These are phyloP conservation scores for Eurypyga helias DNA, from an alignment of 2,113 vertebrate species.

Conservation along the genomic window DNA sequence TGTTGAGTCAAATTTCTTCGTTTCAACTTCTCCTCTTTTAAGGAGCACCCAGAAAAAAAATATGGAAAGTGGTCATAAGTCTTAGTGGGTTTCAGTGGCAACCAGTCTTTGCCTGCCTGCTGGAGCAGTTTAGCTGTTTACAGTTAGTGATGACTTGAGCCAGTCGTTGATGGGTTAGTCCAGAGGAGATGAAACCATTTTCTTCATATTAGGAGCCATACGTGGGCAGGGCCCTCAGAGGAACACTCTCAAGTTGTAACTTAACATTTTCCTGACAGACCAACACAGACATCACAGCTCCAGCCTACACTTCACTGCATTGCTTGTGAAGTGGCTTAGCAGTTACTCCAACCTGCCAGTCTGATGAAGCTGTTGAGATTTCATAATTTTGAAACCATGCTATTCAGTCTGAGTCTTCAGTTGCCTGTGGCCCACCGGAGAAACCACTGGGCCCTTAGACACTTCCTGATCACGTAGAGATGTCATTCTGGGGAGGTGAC, in stretches of 20 bases:
- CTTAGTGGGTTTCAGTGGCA: background rate
- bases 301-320: background rate
- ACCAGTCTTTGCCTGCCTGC: background rate
- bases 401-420: background rate
- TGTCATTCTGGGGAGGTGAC: background rate
- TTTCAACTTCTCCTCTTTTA: background rate
- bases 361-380: background rate
- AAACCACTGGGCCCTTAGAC: background rate
- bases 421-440: background rate
- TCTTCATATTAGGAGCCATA: background rate
- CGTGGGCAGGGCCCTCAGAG: background rate
- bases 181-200: background rate
- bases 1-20: too few species aligned
- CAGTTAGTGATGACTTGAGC: background rate
- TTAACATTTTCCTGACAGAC: background rate
- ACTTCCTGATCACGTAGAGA: background rate
- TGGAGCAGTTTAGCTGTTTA: background rate
- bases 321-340: background rate
- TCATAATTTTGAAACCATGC: background rate
- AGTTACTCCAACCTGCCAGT: background rate
- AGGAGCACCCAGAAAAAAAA: background rate
- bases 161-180: background rate
- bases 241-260: background rate
- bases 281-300: background rate
- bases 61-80: background rate